Evolutionary conservation across 35 echinoderm and acorn worm genomes (phyloP), one percentile per base, ranked within the genome.

Genomic region (Anneissia japonica): DNA sequence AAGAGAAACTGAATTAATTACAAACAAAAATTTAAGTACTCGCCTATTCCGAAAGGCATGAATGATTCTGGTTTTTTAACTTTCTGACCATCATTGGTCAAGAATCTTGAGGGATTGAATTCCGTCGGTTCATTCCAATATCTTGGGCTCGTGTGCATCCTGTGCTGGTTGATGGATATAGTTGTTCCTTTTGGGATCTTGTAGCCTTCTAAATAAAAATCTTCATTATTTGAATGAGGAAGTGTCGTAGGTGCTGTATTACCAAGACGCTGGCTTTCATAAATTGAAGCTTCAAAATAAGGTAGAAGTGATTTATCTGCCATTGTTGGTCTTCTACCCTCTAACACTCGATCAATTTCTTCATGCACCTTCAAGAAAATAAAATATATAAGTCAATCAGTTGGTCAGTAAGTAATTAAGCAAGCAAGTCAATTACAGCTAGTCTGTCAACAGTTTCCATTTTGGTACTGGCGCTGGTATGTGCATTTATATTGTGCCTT

Each of bases 11-110:
- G n/a, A n/a, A n/a, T n/a, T n/a, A n/a, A n/a, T n/a, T n/a, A n/a
- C n/a, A n/a, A n/a, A 45, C 16, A 45, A 45, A 7, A 43, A 43
- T 43, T 0, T 39, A 23, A 46, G 55, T 10, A 33, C 83, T 82
- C 82, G 86, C 93, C 93, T 43, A 92, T 75, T 40, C 93, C 93
- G 77, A 96, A 96, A 5, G 93, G 93, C 38, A 96, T 96, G 73
- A 89, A 92, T 16, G 87, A 75, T 40, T 89, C 84, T 51, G 82
- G 89, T 17, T 82, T 85, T 17, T 85, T 9, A 21, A 93, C 75
- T 0, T 31, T 79, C 28, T 82, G 75, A 4, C 89, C 85, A 86
- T 93, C 91, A 2, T 88, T 82, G 37, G 74, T 79, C 23, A 97
- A 46, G 79, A 97, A 97, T n/a, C 91, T 77, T 17, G 85, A 84